Evolutionary conservation across 2,797 vertebrate genomes (phyloP).

Genomic region (Malurus splendens): DNA sequence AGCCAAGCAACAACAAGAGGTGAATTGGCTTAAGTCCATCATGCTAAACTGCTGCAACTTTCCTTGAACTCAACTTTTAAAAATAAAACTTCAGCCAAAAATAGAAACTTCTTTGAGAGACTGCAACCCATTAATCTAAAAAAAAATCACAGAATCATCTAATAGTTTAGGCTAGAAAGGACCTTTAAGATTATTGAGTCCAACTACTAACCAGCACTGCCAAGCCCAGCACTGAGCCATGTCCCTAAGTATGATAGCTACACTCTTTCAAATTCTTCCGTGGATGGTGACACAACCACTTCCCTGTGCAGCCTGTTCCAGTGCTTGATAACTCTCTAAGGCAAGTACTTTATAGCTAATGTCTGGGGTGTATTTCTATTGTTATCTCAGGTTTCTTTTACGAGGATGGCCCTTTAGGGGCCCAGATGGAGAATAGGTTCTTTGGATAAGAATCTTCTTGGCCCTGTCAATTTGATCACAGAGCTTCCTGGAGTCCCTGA

Average conservation of each 20-base stretch:
- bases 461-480: neutral
- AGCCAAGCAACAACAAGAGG: neutral
- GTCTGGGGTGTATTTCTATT: neutral
- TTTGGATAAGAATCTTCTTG: neutral
- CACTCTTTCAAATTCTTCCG: neutral
- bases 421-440: neutral
- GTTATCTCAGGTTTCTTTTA: neutral
- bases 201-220: neutral
- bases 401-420: neutral
- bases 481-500: neutral
- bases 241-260: neutral
- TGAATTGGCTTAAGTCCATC: neutral
- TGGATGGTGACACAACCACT: neutral
- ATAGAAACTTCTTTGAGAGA: neutral
- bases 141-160: neutral
- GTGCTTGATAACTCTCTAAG: neutral
- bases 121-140: neutral
- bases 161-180: neutral
- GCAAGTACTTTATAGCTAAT: neutral
- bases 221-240: neutral
- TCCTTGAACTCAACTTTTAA: neutral
- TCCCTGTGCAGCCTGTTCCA: fast-evolving
- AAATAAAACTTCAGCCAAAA: neutral
- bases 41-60: neutral
- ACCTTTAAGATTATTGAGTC: neutral